These are phyloP conservation scores for Catharus ustulatus DNA, from an alignment of 2,797 vertebrate species.

Conservation along the genomic window DNA sequence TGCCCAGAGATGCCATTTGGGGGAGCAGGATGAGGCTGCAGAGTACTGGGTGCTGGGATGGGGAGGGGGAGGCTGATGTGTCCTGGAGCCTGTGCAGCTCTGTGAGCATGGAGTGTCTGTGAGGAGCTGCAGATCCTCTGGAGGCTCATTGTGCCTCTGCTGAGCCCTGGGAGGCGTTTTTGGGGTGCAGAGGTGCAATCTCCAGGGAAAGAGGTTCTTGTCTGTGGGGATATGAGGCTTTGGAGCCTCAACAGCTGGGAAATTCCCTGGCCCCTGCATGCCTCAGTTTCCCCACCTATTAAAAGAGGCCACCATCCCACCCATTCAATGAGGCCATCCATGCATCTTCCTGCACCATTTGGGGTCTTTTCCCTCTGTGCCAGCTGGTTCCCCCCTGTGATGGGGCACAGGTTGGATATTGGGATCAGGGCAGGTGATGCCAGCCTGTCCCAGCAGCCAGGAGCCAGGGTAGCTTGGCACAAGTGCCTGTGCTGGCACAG, in stretches of 20 bases:
- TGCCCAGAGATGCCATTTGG: neutral
- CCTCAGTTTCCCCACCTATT: neutral
- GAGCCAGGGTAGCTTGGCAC: neutral
- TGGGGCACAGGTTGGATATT: neutral
- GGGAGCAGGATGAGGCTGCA: neutral
- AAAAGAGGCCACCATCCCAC: too few species aligned
- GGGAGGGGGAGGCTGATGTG: neutral
- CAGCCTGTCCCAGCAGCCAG: neutral
- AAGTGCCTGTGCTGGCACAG: neutral
- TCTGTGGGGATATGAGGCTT: neutral
- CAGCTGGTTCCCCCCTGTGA: neutral
- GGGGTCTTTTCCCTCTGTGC: neutral
- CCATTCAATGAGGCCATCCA: accelerated
- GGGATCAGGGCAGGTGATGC: neutral
- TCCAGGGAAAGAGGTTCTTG: neutral
- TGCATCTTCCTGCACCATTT: neutral
- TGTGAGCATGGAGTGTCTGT: accelerated
- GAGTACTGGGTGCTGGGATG: neutral
- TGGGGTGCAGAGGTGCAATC: neutral
- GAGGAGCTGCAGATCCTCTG: neutral
- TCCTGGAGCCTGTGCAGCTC: neutral
- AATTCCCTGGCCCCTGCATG: accelerated
- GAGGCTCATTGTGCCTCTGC: neutral
- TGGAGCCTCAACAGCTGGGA: neutral
- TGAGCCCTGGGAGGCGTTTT: neutral